A percentile compares a stretch with the other conserved stretches of the same genome.
Evolutionary conservation across 2,797 vertebrate genomes (phyloP).

Genomic region (Pristis pectinata): DNA sequence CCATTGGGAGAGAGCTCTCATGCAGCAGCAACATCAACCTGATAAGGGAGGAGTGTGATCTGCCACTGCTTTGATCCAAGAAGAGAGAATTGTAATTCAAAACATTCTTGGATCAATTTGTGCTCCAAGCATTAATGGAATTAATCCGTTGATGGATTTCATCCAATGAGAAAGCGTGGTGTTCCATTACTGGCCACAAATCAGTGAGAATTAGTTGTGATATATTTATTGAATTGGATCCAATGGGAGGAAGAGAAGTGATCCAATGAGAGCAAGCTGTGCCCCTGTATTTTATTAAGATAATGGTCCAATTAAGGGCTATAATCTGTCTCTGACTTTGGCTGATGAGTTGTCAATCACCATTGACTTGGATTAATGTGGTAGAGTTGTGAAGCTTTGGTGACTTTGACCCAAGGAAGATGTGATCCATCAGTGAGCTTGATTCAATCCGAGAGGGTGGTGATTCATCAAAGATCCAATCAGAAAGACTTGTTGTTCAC

Average conservation of each 20-base stretch:
- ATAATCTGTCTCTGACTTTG: not conserved
- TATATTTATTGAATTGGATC: not conserved
- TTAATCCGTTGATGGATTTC: no score
- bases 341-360: no score
- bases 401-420: not conserved
- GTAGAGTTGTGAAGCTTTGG: no score
- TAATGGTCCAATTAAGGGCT: no score
- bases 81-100: no score
- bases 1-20: no score
- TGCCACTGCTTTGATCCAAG: not conserved
- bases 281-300: no score
- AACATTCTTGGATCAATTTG: no score
- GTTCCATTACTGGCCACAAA: no score
- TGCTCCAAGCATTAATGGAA: no score
- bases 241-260: not conserved
- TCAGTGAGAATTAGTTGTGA: not conserved
- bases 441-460: no score
- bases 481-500: not conserved
- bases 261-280: not conserved
- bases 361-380: no score
- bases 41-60: not conserved
- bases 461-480: not conserved
- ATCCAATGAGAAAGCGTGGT: not conserved
- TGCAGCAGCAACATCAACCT: not conserved
- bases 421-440: not conserved